Evolutionary conservation across 2,888 invertebrate genomes (phyloP).

Genomic region (Scaptomyza cyrtandrae): DNA sequence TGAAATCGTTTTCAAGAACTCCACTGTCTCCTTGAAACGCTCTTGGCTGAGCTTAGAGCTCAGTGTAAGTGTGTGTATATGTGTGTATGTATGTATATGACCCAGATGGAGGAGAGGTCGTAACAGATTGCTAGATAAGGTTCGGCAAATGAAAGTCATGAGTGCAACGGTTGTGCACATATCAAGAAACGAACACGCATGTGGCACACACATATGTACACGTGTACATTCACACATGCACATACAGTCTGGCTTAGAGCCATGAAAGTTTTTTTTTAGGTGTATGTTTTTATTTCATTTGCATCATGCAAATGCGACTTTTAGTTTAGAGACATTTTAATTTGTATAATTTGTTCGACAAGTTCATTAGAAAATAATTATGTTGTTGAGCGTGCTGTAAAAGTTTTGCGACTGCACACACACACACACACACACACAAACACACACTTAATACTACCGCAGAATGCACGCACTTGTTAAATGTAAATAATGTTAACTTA

Average conservation of each 20-base stretch:
- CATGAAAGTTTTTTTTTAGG: slow-evolving; percentile 34
- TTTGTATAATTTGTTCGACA: slow-evolving; percentile 53
- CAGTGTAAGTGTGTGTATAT: slow-evolving; percentile 5
- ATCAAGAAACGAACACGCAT: slow-evolving; percentile 15
- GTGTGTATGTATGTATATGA: slow-evolving; percentile 20
- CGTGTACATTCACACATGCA: not conserved
- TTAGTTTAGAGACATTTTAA: slow-evolving; percentile 50
- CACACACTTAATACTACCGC: slow-evolving; percentile 3
- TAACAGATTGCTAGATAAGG: slow-evolving; percentile 35
- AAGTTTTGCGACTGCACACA: slow-evolving; percentile 36
- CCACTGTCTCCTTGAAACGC: slow-evolving; percentile 14
- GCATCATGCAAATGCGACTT: slow-evolving; percentile 30
- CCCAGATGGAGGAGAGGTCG: slow-evolving; percentile 41
- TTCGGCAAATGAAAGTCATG: slow-evolving; percentile 42
- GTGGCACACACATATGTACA: slow-evolving; percentile 1
- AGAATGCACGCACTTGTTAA: slow-evolving; percentile 46
- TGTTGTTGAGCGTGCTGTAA: slow-evolving; percentile 33
- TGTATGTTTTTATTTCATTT: slow-evolving; percentile 38
- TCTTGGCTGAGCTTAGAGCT: slow-evolving; percentile 4
- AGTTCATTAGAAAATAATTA: slow-evolving; percentile 63
- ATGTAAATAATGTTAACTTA: slow-evolving; percentile 30
- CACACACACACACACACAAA: slow-evolving; percentile 11
- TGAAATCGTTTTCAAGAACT: slow-evolving; percentile 1
- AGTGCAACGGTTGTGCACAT: slow-evolving; percentile 7
- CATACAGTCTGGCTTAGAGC: slow-evolving; percentile 24